Percentiles rank a stretch among this genome's conserved stretches.
Conservation (phyloP, 2,113 vertebrate species). For the Microcebus griseorufus region DNA sequence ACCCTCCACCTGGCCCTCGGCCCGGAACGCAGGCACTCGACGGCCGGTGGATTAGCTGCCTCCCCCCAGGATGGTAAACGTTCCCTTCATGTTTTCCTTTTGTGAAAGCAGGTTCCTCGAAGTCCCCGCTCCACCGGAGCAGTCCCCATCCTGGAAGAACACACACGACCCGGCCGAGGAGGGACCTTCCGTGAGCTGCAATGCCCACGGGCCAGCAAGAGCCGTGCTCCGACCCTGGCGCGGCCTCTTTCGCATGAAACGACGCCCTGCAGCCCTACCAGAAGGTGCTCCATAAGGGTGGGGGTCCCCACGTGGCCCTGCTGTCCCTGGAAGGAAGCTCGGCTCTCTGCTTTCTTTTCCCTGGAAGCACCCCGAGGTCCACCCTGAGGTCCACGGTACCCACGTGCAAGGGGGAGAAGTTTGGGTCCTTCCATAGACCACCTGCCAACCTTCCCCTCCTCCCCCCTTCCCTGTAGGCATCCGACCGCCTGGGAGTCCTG, state of each 20-base stretch:
- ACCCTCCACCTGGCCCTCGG: rapidly evolving
- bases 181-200: rapidly evolving
- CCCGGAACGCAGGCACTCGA: rapidly evolving
- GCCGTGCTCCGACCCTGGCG: rapidly evolving
- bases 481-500: rapidly evolving
- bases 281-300: rapidly evolving
- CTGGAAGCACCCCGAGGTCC: rapidly evolving
- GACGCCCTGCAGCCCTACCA: rapidly evolving
- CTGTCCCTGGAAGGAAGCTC: not conserved
- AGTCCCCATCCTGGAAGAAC: not conserved
- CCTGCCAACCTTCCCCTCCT: too few relatives aligned
- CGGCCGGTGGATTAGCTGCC: rapidly evolving
- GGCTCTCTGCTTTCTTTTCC: not conserved
- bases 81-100: too few relatives aligned
- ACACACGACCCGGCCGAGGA: rapidly evolving
- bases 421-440: not conserved
- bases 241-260: not conserved
- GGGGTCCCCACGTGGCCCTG: not conserved
- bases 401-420: rapidly evolving
- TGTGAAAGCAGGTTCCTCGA: rapidly evolving
- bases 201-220: rapidly evolving
- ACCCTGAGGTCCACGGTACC: not conserved
- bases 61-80: rapidly evolving
- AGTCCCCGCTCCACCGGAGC: not conserved
- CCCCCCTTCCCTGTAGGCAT: not conserved